Evolutionary conservation across 2,888 invertebrate genomes (phyloP), one percentile per base, ranked within the genome.

Genomic region (Dryobota labecula): DNA sequence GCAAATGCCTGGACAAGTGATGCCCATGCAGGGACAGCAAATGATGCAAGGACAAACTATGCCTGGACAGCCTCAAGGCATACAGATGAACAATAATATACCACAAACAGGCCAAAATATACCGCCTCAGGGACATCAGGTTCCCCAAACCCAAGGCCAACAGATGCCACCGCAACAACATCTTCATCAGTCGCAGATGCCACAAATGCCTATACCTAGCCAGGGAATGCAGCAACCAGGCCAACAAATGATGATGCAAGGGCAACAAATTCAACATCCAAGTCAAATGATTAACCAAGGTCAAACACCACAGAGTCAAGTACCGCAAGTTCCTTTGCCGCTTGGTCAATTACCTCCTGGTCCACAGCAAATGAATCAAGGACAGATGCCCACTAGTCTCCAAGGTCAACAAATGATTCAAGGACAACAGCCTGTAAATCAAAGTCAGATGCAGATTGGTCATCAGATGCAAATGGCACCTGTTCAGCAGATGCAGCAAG

Each of bases 211-310:
- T 1, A 87, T 90, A 78, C 87, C 88, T 24, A 89, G 89, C 13
- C 92, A 91, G 73, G 84, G 87, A 53, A 83, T 88, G 73, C 85
- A 78, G 61, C 78, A 74, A 49, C 89, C 88, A 27, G 91, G 89
- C 20, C 91, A 87, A 57, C 91, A 89, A 75, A 88, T 90, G 78
- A 90, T 90, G 76, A 90, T 93, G 88, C 94, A 89, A 76, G 90
- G 91, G 0, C 92, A 90, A 68, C 84, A 82, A 67, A 85, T 89
- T 75, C 85, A 83, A 51, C 83, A 86, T 30, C 93, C 90, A 83
- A 90, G 88, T 75, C 88, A 88, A 76, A 88, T 87, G 79, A 86
- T 90, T 78, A 89, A 87, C 68, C 91, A 89, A 74, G 86, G 86
- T 4, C 91, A 90, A 76, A 87, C 90, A 73, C 89, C 87, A 30